These are phyloP conservation scores for Lamellibrachia luymesi DNA, from an alignment of 1,140 invertebrate species.

Conservation along the genomic window DNA sequence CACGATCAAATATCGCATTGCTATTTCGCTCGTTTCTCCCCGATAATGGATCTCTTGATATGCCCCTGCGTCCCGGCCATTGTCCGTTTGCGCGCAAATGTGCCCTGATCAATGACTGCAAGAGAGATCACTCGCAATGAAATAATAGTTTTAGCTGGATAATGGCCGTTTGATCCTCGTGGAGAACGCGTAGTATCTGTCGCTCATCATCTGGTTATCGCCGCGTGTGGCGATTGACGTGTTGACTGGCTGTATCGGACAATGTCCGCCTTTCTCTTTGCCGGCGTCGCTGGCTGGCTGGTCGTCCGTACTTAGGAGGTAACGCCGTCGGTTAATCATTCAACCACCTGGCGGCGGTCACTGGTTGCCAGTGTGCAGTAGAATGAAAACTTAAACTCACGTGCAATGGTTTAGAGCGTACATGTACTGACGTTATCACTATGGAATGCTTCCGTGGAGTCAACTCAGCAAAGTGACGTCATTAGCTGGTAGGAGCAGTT, in stretches of 20 bases:
- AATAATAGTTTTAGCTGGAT: background rate
- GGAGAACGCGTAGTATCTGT: background rate
- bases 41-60: background rate
- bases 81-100: background rate
- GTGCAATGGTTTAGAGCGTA: background rate
- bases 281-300: background rate
- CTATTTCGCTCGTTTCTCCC: background rate
- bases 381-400: background rate
- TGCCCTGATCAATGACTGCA: background rate
- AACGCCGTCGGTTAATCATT: too few relatives aligned
- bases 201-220: background rate
- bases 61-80: background rate
- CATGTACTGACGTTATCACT: background rate
- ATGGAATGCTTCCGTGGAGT: background rate
- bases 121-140: background rate
- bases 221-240: background rate
- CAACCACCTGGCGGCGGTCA: background rate
- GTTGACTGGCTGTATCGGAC: background rate
- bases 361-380: background rate
- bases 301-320: background rate
- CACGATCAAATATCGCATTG: background rate
- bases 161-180: background rate
- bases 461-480: background rate
- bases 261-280: background rate
- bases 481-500: background rate